Conservation (phyloP, 2,888 invertebrate species). For the Pemphredon lugubris region DNA sequence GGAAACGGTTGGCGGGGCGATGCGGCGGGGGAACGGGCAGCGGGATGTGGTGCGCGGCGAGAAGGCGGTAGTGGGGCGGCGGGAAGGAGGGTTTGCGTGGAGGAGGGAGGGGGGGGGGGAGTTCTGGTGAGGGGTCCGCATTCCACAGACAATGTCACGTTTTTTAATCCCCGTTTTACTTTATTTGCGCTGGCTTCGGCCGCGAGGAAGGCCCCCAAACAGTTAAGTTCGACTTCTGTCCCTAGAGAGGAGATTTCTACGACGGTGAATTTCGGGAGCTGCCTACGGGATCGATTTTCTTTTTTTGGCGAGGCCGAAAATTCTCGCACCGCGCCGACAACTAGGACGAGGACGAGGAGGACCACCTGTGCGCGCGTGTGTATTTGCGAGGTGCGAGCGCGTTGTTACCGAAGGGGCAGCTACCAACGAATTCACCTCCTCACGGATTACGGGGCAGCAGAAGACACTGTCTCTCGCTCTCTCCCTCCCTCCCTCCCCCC, state of each 20-base stretch:
- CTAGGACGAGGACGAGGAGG: neutral
- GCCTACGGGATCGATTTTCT: neutral
- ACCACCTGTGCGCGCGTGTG: no score
- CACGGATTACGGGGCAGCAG: no score
- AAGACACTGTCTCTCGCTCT: no score
- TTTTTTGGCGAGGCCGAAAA: neutral
- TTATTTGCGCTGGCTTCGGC: conserved; percentile 74
- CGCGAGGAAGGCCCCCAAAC: conserved; percentile 67
- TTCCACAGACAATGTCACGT: conserved; percentile 81
- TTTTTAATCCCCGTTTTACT: conserved; percentile 80
- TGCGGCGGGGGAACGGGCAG: conserved; percentile 31
- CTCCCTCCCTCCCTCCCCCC: no score
- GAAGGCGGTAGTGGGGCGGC: conserved; percentile 27
- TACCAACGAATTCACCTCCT: no score
- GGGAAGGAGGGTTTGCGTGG: conserved; percentile 31
- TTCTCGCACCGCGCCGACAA: conserved; percentile 5
- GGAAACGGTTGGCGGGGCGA: conserved; percentile 36
- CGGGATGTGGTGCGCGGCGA: conserved; percentile 50
- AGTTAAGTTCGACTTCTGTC: conserved; percentile 65
- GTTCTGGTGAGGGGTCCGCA: conserved; percentile 78
- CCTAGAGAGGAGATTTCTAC: conserved; percentile 42
- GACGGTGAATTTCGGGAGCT: conserved; percentile 8
- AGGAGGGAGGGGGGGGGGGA: conserved; percentile 48
- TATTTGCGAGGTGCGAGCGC: no score
- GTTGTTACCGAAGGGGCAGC: no score